Base-by-base conservation (phyloP, 1,140 invertebrate genomes). In the Helicoverpa armigera region DNA sequence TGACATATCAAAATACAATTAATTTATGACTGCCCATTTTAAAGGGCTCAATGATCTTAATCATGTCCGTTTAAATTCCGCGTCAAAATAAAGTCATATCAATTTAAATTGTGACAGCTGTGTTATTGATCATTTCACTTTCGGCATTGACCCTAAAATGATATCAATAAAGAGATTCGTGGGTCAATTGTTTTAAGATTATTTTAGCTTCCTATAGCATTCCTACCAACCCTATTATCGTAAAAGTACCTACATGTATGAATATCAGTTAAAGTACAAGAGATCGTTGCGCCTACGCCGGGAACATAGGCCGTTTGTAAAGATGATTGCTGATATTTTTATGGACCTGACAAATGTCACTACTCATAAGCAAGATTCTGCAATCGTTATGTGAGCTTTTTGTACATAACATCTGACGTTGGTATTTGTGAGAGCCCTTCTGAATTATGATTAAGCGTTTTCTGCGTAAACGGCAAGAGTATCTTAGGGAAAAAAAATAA, bases 1-100 rank as follows among this genome's bases (percentile, higher is more conserved):
- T 87, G 83, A 54, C 67, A 75, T 48, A 65, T 67, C 54, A 16
- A 54, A 67, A 67, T 35, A 77, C 75, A 77, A 67, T 65, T 63
- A 77, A 51, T 63, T 63, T 76, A 63, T 23, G 43, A 50, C 56
- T 31, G 16, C 14, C 43, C 56, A 3, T 23, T 31, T 29, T 16
- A 58, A 72, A 72, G 18, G 53, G 56, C 56, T 63, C 65, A 69
- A 69, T 69, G 65, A 50, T 69, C 16, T 69, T 50, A 69, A 63
- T 76, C 73, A 51, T 51, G 43, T 1, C 31, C 13, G 43, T 63
- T 53, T 9, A 16, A 61, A 10, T 63, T 43, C 29, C 35, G 18
- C 65, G 48, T 69, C 7, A 50, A 43, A 50, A 69, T 69, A 18
- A 16, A 69, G 65, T 16, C 43, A 23, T 69, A 23, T 69, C 65